Evolutionary conservation across 2,113 vertebrate genomes (phyloP), one percentile per base, ranked within the genome.

Genomic region (Apteryx owenii): DNA sequence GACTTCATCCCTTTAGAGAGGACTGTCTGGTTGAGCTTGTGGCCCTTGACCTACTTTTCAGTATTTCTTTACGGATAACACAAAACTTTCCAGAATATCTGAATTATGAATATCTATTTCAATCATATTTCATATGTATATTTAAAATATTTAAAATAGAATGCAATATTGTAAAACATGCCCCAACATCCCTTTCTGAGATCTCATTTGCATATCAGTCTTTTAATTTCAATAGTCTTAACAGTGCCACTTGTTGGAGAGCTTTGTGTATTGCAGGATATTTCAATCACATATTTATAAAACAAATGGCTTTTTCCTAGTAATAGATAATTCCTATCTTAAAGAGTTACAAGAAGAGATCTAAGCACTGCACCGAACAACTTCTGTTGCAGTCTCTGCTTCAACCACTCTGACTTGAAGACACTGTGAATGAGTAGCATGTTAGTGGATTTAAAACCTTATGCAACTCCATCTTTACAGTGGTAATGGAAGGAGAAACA

Each of bases 151-250:
- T 91, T 95, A 48, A 88, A 88, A 81, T 86, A 69, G 79, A 88
- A 94, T 73, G 56, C 88, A 94, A 48, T 85, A 83, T 91, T 96
- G 96, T 97, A 97, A 96, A 96, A 97, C 96, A 96, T 53, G 95
- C 96, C 93, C 93, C 93, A 94, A 96, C 89, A 97, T 90, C 95
- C 96, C 94, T 96, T 88, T 88, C 81, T 88, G 87, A 95, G 64
- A 79, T 77, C 91, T 96, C 11, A 93, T 97, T 96, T 97, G 91
- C 96, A 97, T 96, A 95, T 97, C 93, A 89, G 85, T 97, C 91
- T 94, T 0, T 0, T 61, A 69, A 91, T 85, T 85, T 94, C 91
- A 93, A 70, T 95, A 97, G 95, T 94, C 92, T 84, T 95, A 92
- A 92, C 87, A 73, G 85, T 75, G 77, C 83, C 88, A 88, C 82